Conservation (phyloP, 2,113 vertebrate species). For the Casuarius casuarius region DNA sequence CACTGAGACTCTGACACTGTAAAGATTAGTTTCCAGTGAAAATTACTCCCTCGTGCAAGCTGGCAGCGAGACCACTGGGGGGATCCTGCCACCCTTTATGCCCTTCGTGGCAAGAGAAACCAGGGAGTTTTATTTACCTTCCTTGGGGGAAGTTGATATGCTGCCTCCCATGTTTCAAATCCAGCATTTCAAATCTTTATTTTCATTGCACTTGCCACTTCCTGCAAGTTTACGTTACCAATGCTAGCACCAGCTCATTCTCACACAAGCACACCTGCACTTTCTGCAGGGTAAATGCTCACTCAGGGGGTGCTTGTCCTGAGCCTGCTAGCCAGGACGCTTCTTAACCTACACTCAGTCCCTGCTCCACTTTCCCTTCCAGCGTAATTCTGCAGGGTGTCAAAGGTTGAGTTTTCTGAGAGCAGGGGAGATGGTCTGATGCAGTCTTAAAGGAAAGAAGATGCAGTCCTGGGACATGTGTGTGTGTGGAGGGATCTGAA, state of each 20-base stretch:
- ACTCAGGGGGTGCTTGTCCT: background rate
- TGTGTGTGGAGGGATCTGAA: background rate
- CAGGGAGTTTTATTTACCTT: background rate
- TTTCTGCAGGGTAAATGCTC: background rate
- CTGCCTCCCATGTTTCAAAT: background rate
- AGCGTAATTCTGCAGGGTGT: background rate
- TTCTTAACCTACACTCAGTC: background rate
- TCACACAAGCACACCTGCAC: background rate
- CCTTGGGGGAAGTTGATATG: background rate
- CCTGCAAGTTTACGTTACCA: background rate
- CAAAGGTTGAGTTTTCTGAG: background rate
- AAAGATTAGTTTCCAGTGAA: conserved; percentile 68
- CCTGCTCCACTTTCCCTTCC: background rate
- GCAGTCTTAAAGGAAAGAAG: background rate
- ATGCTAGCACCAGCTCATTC: background rate
- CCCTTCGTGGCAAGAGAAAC: background rate
- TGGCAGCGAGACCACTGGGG: background rate
- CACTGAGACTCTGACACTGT: conserved; percentile 47
- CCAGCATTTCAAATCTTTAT: background rate
- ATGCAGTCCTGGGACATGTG: background rate
- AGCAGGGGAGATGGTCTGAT: background rate
- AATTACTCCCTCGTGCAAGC: conserved; percentile 62
- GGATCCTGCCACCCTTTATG: background rate
- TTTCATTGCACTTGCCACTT: background rate
- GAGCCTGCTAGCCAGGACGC: background rate